phyloP scores from a whole-genome alignment of 2,113 vertebrate species.

The Anguilla japonica region DNA sequence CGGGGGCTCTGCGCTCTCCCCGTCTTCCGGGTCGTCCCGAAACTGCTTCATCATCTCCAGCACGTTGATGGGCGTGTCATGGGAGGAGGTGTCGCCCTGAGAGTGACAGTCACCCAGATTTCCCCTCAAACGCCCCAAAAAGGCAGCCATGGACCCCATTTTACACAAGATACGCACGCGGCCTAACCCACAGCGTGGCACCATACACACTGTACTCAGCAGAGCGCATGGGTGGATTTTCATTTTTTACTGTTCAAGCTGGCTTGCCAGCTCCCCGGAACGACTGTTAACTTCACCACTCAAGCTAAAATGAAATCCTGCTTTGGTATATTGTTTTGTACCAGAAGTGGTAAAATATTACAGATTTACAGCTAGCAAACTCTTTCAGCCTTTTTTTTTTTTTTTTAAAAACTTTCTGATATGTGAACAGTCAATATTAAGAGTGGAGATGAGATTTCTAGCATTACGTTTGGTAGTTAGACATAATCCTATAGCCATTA shows the following conservation, averaged over 20 bases:
- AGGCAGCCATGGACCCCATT: background rate
- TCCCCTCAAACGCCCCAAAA: background rate
- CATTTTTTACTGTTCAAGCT: background rate
- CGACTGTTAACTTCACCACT: background rate
- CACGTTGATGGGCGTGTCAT: constrained; percentile 68
- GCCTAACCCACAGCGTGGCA: background rate
- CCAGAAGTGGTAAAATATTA: background rate
- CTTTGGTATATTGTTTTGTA: background rate
- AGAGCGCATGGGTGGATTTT: background rate
- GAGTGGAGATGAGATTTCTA: background rate
- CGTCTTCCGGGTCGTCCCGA: constrained; percentile 60
- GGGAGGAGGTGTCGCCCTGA: constrained; percentile 72
- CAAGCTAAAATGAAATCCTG: background rate
- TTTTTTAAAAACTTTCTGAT: background rate
- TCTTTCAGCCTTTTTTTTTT: background rate
- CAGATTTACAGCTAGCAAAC: background rate
- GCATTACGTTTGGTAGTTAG: background rate
- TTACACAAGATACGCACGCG: background rate
- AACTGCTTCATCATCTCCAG: constrained; percentile 80
- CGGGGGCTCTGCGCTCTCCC: constrained; percentile 37
- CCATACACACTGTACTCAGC: background rate
- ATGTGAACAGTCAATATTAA: background rate
- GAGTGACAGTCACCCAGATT: constrained; percentile 32
- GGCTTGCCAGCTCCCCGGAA: background rate
- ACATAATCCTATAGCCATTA: background rate